A percentile compares a stretch with the other conserved stretches of the same genome.
These are phyloP conservation scores for Embiotoca jacksoni DNA, from an alignment of 2,113 vertebrate genomes.

Conservation along the genomic window DNA sequence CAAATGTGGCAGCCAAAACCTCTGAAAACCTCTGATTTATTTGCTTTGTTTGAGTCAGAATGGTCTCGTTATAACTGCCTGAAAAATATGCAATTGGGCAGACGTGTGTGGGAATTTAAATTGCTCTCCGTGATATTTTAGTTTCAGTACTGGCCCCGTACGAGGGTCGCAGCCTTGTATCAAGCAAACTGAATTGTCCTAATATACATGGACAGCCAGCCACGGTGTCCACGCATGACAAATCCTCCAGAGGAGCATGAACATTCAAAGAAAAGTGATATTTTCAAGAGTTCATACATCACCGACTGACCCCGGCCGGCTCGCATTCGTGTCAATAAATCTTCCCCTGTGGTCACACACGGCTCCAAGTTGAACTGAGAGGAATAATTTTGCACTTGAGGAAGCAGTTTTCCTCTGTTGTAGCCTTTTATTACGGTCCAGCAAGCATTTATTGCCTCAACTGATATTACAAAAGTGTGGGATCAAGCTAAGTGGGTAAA, in stretches of 20 bases:
- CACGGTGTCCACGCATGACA: background rate
- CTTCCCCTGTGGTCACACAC: slow-evolving; percentile 13
- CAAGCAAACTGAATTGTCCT: background rate
- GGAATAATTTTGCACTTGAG: slow-evolving; percentile 36
- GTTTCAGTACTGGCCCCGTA: too few species aligned
- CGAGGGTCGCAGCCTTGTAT: too few species aligned
- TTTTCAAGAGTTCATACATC: slow-evolving; percentile 26
- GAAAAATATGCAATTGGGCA: too few species aligned
- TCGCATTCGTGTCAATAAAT: slow-evolving; percentile 1
- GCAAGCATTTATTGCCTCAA: slow-evolving; percentile 4
- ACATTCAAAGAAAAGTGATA: slow-evolving; percentile 14
- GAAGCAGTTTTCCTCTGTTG: slow-evolving; percentile 12
- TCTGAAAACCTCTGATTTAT: too few species aligned
- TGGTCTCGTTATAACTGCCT: too few species aligned
- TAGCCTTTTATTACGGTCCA: slow-evolving; percentile 17
- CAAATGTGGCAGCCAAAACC: too few species aligned
- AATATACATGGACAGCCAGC: too few species aligned
- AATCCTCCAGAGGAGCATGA: slow-evolving; percentile 7
- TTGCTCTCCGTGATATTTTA: too few species aligned
- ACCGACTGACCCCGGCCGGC: slow-evolving; percentile 1
- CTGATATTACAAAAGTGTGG: slow-evolving; percentile 32
- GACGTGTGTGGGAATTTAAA: too few species aligned
- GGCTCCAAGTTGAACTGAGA: slow-evolving; percentile 1
- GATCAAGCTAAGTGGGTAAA: slow-evolving; percentile 25
- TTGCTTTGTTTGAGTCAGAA: too few species aligned